A percentile compares a stretch with the other conserved stretches of the same genome.
phyloP scores from a whole-genome alignment of 2,797 vertebrate genomes.

The Coranthus polyacanthus region DNA sequence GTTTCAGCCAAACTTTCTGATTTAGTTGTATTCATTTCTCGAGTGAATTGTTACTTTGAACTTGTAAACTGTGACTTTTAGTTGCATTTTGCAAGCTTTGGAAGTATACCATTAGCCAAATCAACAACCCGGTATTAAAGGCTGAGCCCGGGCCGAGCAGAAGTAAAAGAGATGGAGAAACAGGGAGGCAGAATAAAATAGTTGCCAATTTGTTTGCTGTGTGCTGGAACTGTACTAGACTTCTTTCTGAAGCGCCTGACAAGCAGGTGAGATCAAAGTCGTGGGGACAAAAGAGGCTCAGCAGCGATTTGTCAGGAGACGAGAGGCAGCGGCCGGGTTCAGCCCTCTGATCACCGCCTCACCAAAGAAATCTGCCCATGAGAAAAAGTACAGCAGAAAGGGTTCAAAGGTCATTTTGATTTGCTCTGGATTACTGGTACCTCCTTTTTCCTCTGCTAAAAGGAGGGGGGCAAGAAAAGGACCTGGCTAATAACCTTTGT shows the following conservation, averaged over 20 bases:
- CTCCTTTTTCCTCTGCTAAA: slow-evolving; percentile 77
- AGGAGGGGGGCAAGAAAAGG: slow-evolving; percentile 76
- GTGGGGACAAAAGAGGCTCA: slow-evolving; percentile 92
- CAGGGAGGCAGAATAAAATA: slow-evolving; percentile 83
- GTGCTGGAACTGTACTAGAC: slow-evolving; percentile 90
- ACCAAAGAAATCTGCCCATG: slow-evolving; percentile 90
- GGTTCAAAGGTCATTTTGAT: slow-evolving; percentile 94
- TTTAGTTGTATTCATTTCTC: too few relatives aligned
- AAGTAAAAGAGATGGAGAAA: slow-evolving; percentile 44
- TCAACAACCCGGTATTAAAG: not conserved
- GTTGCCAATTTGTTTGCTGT: slow-evolving; percentile 92
- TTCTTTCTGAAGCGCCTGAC: slow-evolving; percentile 89
- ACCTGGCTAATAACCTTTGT: slow-evolving; percentile 89
- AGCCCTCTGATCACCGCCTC: slow-evolving; percentile 89
- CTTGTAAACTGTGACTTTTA: slow-evolving; percentile 31
- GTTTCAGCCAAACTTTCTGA: too few relatives aligned
- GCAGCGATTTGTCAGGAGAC: slow-evolving; percentile 93
- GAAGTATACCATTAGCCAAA: slow-evolving; percentile 21
- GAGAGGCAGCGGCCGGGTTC: slow-evolving; percentile 89
- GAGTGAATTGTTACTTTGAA: not conserved
- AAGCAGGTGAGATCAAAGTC: slow-evolving; percentile 97
- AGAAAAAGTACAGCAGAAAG: slow-evolving; percentile 92
- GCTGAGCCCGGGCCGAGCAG: slow-evolving; percentile 4
- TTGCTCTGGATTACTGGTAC: slow-evolving; percentile 90
- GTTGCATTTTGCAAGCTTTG: slow-evolving; percentile 13